phyloP scores from a whole-genome alignment of 2,797 vertebrate species.

The Graptemys geographica region DNA sequence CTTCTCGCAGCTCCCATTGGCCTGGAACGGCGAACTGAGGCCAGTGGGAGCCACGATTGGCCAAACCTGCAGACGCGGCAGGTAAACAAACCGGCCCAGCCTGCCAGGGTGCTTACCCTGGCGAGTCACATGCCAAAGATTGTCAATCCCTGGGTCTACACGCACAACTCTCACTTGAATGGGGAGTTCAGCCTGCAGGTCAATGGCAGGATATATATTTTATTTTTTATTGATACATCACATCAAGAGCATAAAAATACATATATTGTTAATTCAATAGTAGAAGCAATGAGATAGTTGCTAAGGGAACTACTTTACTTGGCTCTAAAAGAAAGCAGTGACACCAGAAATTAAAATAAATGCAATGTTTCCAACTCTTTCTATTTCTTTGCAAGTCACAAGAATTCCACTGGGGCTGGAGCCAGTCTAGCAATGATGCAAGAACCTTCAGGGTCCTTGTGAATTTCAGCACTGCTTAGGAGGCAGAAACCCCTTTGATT shows the following conservation, averaged over 20 bases:
- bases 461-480: background rate
- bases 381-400: background rate
- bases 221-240: background rate
- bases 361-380: background rate
- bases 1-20: too few species aligned
- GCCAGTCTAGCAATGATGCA: background rate
- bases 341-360: background rate
- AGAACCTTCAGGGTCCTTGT: background rate
- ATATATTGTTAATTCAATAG: background rate
- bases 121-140: too few species aligned
- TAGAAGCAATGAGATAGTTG: background rate
- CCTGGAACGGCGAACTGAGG: too few species aligned
- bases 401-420: background rate
- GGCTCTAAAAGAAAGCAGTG: background rate
- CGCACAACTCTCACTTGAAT: background rate
- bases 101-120: too few species aligned
- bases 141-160: too few species aligned
- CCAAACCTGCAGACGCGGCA: too few species aligned
- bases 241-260: background rate
- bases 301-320: background rate
- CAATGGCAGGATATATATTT: background rate
- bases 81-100: too few species aligned
- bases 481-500: background rate
- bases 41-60: too few species aligned
- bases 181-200: background rate